Conservation (phyloP, 2,113 vertebrate genomes). For the Tachycineta bicolor region DNA sequence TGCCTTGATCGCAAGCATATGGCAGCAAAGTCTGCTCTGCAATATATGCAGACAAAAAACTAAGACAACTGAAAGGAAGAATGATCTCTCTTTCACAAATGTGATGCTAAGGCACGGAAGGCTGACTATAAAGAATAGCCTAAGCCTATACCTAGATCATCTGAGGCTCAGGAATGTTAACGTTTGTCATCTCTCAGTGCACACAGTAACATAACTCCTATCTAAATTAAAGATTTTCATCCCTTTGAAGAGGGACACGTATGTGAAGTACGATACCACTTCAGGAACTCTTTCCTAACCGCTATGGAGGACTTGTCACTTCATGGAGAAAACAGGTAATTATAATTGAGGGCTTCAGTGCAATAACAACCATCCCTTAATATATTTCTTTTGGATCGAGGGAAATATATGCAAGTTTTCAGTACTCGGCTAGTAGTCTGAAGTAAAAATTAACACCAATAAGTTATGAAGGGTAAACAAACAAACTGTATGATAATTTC, state of each 20-base stretch:
- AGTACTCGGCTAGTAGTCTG: not conserved
- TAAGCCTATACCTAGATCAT: not conserved
- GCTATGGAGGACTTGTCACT: not conserved
- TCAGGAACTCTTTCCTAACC: not conserved
- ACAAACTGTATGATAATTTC: not conserved
- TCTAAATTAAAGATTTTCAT: not conserved
- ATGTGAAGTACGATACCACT: not conserved
- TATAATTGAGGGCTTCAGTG: not conserved
- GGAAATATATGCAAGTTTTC: not conserved
- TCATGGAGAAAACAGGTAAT: not conserved
- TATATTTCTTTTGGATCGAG: not conserved
- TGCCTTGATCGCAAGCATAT: not conserved
- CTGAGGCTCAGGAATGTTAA: not conserved
- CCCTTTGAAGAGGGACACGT: not conserved
- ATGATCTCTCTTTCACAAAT: not conserved
- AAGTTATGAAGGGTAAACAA: not conserved
- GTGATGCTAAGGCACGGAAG: not conserved
- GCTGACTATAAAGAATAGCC: not conserved
- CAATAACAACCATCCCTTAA: not conserved
- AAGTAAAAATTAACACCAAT: not conserved
- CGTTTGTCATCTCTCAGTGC: not conserved
- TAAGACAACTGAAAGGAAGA: not conserved
- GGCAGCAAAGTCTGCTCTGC: not conserved
- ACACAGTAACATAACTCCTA: not conserved
- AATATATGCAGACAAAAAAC: not conserved